A percentile compares a stretch with the other conserved stretches of the same genome.
Conservation (phyloP, 2,797 vertebrate species). For the Sarcophilus harrisii region DNA sequence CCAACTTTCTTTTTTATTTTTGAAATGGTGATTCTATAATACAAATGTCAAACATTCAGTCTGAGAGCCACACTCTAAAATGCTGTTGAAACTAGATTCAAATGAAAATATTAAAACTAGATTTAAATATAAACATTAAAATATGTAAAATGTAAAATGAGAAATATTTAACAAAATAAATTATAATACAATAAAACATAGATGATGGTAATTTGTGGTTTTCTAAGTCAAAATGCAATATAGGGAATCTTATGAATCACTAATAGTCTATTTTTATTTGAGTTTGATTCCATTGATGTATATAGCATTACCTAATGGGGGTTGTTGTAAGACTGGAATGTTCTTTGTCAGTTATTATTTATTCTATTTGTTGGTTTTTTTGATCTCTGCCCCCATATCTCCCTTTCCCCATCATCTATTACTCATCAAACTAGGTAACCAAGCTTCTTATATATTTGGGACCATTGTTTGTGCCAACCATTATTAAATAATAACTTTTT, state of each 20-base stretch:
- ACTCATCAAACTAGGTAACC: not conserved
- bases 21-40: not conserved
- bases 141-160: not conserved
- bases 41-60: not conserved
- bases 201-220: not conserved
- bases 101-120: not conserved
- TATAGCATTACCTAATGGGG: not conserved
- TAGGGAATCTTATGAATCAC: not conserved
- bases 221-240: not conserved
- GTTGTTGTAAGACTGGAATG: not conserved
- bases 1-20: not conserved
- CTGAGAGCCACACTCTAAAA: not conserved
- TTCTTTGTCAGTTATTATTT: not conserved
- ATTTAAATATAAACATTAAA: not conserved
- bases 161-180: not conserved
- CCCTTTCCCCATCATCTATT: not conserved
- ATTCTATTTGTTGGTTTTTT: not conserved
- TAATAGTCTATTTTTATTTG: not conserved
- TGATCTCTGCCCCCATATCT: not conserved
- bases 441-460: not conserved
- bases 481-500: not conserved
- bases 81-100: not conserved
- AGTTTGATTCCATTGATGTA: not conserved
- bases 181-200: not conserved
- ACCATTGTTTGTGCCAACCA: not conserved